Evolutionary conservation across 2,888 invertebrate genomes (phyloP), one percentile per base, ranked within the genome.

Genomic region (Rhorus exstirpatorius): DNA sequence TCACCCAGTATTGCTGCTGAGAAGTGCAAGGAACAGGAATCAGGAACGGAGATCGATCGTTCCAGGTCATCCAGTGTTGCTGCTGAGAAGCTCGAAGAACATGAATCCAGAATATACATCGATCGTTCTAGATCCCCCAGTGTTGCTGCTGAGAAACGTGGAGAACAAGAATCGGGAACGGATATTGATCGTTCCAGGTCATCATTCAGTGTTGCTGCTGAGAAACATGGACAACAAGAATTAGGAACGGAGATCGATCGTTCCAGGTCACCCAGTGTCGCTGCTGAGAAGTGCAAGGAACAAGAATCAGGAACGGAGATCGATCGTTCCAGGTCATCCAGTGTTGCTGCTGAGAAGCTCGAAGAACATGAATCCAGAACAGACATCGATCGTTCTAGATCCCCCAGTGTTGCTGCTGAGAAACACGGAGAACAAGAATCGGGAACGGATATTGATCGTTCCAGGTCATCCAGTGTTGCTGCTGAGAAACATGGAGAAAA

Each of bases 241-340:
- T 17, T 8, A 2, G 1, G n/a, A n/a, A n/a, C n/a, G n/a, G n/a
- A n/a, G n/a, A n/a, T 12, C n/a, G 53, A 53, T 6, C 53, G 10
- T 4, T 84, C 83, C 0, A 83, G 71, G 49, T 83, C 83, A 3
- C 26, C 82, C 3, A 85, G 84, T 41, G 74, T 83, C 26, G 60
- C 70, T 10, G 58, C 61, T 41, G 51, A 58, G 3, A 67, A 72
- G n/a, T 19, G 17, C 6, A 38, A 60, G 14, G 51, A 61, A 24
- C 44, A 55, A 55, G 60, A 26, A 38, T 21, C 49, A n/a, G n/a
- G n/a, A n/a, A n/a, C n/a, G n/a, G n/a, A n/a, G 17, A 12, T 55
- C 7, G 55, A 38, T 1, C 76, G 55, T 3, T 70, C 68, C 0
- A 81, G 74, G 19, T 77, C 86, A 8, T 72, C 83, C 2, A 82